phyloP scores from a whole-genome alignment of 2,113 vertebrate genomes.

The Cynocephalus volans region DNA sequence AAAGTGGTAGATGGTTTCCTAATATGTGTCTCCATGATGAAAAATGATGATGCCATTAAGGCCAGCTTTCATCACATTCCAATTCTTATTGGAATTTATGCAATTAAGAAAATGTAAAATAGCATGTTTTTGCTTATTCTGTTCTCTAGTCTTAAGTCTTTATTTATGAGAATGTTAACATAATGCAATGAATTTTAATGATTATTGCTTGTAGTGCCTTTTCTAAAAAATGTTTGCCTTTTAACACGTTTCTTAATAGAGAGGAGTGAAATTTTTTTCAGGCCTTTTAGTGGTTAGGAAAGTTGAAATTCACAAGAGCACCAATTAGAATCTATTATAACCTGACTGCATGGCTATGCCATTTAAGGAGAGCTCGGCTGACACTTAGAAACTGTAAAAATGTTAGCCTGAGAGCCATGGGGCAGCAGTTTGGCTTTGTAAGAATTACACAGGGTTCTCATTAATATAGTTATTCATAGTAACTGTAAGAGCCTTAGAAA shows the following conservation, averaged over 20 bases:
- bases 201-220: conserved; percentile 25
- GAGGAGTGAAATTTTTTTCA: conserved; percentile 30
- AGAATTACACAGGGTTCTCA: not conserved
- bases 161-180: conserved; percentile 42
- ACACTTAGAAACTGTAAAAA: not conserved
- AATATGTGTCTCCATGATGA: not conserved
- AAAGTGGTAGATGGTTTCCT: not conserved
- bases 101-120: conserved; percentile 61
- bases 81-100: conserved; percentile 29
- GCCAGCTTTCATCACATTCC: not conserved
- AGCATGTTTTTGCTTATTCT: conserved; percentile 44
- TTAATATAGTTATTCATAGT: not conserved
- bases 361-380: not conserved
- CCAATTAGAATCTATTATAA: conserved; percentile 6
- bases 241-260: conserved; percentile 61
- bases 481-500: not conserved
- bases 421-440: not conserved
- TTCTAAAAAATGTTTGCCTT: not conserved
- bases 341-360: not conserved
- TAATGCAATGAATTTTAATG: conserved; percentile 58
- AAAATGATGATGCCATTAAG: conserved; percentile 27
- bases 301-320: not conserved
- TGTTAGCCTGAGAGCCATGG: not conserved
- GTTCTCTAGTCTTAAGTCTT: conserved; percentile 39
- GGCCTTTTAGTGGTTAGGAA: conserved; percentile 11